Evolutionary conservation across 2,797 vertebrate genomes (phyloP).

Genomic region (Tachyglossus aculeatus): DNA sequence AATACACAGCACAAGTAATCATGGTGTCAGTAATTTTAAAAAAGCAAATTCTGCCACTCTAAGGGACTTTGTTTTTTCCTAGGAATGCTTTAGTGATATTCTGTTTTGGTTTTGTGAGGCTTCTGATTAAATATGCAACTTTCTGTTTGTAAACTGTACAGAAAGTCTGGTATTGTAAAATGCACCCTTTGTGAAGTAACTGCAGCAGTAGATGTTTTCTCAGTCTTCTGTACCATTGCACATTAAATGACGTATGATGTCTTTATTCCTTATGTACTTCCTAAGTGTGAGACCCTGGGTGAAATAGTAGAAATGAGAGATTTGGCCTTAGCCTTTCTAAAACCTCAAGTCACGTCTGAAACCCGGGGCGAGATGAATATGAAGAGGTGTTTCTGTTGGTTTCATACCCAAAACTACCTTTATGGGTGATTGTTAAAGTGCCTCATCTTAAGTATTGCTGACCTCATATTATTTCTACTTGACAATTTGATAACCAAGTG

Average conservation of each 20-base stretch:
- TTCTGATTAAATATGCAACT: constrained; percentile 20
- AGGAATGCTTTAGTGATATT: constrained; percentile 25
- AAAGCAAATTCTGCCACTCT: not conserved
- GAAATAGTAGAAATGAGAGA: constrained; percentile 23
- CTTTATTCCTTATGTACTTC: not conserved
- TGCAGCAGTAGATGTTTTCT: not conserved
- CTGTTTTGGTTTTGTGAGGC: constrained; percentile 27
- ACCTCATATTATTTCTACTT: constrained; percentile 54
- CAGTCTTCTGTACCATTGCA: not conserved
- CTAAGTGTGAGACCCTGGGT: not conserved
- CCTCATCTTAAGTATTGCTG: constrained; percentile 58
- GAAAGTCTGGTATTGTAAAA: not conserved
- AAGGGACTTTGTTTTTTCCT: constrained; percentile 5
- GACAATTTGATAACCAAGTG: constrained; percentile 39
- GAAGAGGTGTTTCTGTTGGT: constrained; percentile 13
- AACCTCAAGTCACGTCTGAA: constrained; percentile 33
- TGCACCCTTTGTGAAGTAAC: not conserved
- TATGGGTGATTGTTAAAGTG: constrained; percentile 59
- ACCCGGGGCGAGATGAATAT: constrained; percentile 6
- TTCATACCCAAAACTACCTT: constrained; percentile 36
- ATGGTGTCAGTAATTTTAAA: constrained; percentile 32
- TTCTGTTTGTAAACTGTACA: not conserved
- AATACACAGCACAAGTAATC: not conserved
- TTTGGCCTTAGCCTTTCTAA: constrained; percentile 13
- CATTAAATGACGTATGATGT: not conserved